Conservation (phyloP, 92 coral and sea anemone species). For the Blastomussa wellsi region DNA sequence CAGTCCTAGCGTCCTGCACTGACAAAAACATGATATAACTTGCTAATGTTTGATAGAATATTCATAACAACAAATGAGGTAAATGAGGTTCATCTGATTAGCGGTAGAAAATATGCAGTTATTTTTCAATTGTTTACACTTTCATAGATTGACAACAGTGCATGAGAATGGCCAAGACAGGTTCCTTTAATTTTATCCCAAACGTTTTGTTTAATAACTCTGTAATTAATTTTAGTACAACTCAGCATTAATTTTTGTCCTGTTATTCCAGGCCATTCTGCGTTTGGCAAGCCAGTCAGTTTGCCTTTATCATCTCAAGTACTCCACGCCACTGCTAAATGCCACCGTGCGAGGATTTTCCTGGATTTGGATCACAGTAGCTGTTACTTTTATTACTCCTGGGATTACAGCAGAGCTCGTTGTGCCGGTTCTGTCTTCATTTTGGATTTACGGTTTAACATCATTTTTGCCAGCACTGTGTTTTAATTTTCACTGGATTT, state of each 20-base stretch:
- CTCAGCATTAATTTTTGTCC: background rate
- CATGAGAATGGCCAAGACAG: too few relatives aligned
- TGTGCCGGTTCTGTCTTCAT: constrained; percentile 39
- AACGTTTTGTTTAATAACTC: too few relatives aligned
- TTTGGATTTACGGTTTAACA: constrained; percentile 34
- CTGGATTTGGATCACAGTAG: constrained; percentile 59
- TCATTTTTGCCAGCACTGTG: background rate
- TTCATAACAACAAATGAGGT: too few relatives aligned
- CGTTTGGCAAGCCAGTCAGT: constrained; percentile 54
- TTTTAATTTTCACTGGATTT: constrained; percentile 22
- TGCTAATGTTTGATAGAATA: too few relatives aligned
- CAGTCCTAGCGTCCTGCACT: too few relatives aligned
- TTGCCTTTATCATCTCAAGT: constrained; percentile 51
- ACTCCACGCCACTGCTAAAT: constrained; percentile 44
- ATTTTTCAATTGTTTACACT: too few relatives aligned
- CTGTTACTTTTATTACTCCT: constrained; percentile 15
- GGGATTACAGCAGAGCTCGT: constrained; percentile 39
- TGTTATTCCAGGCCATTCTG: constrained; percentile 49
- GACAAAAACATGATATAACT: too few relatives aligned
- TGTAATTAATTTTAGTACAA: background rate
- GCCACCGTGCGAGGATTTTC: constrained; percentile 53
- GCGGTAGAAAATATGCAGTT: too few relatives aligned
- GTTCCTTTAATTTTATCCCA: too few relatives aligned
- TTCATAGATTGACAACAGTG: too few relatives aligned
- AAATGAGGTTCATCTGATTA: too few relatives aligned